Base-by-base conservation (phyloP, 2,888 invertebrate species). In the Nineta flava region DNA sequence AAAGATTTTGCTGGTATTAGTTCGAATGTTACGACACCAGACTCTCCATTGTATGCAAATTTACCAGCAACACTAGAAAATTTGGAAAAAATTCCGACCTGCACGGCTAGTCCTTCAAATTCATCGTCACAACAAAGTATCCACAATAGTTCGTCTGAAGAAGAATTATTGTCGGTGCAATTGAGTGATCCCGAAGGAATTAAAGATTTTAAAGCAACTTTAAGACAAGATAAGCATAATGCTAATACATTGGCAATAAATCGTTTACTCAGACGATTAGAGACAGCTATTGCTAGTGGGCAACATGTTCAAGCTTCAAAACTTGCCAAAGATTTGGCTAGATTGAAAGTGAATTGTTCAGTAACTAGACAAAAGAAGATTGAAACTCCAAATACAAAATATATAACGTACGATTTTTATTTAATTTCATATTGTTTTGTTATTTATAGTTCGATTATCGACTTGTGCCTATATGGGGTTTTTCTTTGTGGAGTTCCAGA, bases 231-330 rank as follows among this genome's bases (percentile, higher is more conserved):
- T 53, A 19, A 58, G 51, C 40, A 49, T 21, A 45, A 49, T 38
- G 44, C 45, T 10, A 75, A 76, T 58, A 77, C 77, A 2, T 61
- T 77, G 54, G 76, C 77, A 51, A 73, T 79, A 47, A 78, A 76
- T 62, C 68, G 74, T 58, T 65, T 85, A 54, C 70, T 87, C 56
- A 75, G 76, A 61, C 75, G 82, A 63, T 68, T 90, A 49, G 87
- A 88, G 65, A 74, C 75, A 50, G 83, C 87, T 2, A 88, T 90
- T 57, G 78, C 82, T 3, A 77, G 76, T 60, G 87, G 87, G 7
- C 79, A 87, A 58, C 77, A 85, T 65, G 74, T 73, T 47, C 75
- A 82, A 55, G 87, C 88, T 2, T 82, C 87, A 0, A 76, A 76
- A 54, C 75, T 86, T 46, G 87, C 88, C 1, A 74, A 78, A 55